A percentile compares a stretch with the other conserved stretches of the same genome.
These are phyloP conservation scores for Notodonta ziczac DNA, from an alignment of 2,888 invertebrate species.

Conservation along the genomic window DNA sequence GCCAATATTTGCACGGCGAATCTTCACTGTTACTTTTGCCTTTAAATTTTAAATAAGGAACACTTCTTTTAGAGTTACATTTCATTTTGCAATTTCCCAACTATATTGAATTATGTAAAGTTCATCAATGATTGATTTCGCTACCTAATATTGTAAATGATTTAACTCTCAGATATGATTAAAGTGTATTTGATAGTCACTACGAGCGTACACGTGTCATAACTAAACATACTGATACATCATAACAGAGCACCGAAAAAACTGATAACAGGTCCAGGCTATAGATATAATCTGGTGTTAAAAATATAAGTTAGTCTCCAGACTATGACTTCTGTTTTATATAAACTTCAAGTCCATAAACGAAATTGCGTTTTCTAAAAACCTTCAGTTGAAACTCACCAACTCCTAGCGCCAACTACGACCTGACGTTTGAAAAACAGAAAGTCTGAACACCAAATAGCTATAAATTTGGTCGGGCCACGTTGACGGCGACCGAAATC, in stretches of 20 bases:
- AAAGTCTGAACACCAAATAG: conserved; percentile 64
- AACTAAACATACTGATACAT: no score
- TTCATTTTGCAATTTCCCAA: no score
- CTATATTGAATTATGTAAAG: no score
- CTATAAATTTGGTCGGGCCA: conserved; percentile 74
- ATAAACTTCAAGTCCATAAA: conserved; percentile 1
- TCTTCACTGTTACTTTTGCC: neutral
- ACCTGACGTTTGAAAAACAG: conserved; percentile 31
- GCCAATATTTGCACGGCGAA: neutral
- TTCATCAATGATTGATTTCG: no score
- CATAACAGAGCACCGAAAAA: no score
- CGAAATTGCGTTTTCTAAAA: conserved; percentile 22
- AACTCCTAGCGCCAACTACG: conserved; percentile 33
- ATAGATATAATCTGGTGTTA: neutral
- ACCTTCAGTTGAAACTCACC: conserved; percentile 24
- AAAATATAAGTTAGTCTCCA: neutral
- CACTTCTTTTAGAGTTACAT: no score
- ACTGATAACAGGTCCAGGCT: no score
- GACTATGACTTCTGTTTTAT: neutral
- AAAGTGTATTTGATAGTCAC: no score
- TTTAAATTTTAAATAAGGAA: neutral
- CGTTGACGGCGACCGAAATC: conserved; percentile 76
- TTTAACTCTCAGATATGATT: no score
- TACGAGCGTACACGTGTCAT: no score
- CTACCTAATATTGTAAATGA: no score